A percentile compares a stretch with the other conserved stretches of the same genome.
Evolutionary conservation across 2,888 invertebrate genomes (phyloP).

Genomic region (Petrolisthes manimaculis): DNA sequence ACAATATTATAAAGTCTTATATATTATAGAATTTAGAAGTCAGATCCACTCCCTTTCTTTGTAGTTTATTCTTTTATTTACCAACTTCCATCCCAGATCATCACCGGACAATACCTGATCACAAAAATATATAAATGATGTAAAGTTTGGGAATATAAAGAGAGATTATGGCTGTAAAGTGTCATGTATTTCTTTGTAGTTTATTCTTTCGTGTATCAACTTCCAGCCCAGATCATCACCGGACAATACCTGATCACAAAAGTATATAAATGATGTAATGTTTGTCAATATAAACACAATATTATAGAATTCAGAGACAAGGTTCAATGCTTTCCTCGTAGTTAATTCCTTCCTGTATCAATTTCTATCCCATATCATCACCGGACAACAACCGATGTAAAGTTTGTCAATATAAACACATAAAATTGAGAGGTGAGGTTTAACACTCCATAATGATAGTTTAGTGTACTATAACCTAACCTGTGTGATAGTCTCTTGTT

Average conservation of each 20-base stretch:
- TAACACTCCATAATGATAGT: too few relatives aligned
- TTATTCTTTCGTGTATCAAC: slow-evolving; percentile 79
- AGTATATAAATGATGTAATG: not conserved
- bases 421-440: too few relatives aligned
- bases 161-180: too few relatives aligned
- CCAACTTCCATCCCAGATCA: slow-evolving; percentile 94
- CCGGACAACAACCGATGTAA: too few relatives aligned
- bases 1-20: not conserved
- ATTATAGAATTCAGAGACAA: not conserved
- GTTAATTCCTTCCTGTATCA: too few relatives aligned
- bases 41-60: not conserved
- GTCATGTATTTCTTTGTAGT: too few relatives aligned
- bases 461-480: not conserved
- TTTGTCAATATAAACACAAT: not conserved
- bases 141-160: too few relatives aligned
- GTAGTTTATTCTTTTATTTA: too few relatives aligned
- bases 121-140: too few relatives aligned
- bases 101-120: slow-evolving; percentile 83
- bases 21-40: not conserved
- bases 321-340: not conserved
- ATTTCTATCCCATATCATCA: too few relatives aligned
- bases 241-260: slow-evolving; percentile 74
- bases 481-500: not conserved
- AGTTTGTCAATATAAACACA: too few relatives aligned
- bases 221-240: slow-evolving; percentile 97